phyloP scores from a whole-genome alignment of 2,888 invertebrate genomes.

The Phortica magna region DNA sequence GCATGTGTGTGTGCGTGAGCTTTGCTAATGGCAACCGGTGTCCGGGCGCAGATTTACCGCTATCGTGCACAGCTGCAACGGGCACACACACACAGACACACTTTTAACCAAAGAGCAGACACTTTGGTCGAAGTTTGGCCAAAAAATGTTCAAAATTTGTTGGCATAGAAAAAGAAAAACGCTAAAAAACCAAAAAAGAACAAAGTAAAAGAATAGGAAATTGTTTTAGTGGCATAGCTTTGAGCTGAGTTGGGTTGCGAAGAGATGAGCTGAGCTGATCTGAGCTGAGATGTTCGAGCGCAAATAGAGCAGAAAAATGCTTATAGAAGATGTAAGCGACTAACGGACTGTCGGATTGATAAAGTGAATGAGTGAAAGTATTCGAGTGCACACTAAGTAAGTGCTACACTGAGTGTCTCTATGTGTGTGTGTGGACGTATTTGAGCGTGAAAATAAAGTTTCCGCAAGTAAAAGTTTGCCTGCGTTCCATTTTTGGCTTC shows the following conservation, averaged over 20 bases:
- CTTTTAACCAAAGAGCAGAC: not conserved
- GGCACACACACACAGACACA: not conserved
- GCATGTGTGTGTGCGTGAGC: not conserved
- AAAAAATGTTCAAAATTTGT: constrained; percentile 7
- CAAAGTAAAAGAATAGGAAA: constrained; percentile 21
- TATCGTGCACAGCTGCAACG: not conserved
- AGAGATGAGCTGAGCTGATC: constrained; percentile 44
- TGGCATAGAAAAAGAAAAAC: not conserved
- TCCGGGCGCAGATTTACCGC: not conserved
- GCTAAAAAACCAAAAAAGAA: not conserved
- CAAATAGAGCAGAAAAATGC: constrained; percentile 70
- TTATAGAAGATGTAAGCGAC: constrained; percentile 12
- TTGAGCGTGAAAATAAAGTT: not conserved
- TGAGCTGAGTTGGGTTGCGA: constrained; percentile 44
- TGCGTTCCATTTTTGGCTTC: not conserved
- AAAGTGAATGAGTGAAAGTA: not conserved
- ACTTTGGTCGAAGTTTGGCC: not conserved
- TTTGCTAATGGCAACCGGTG: not conserved
- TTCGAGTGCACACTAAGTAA: not conserved
- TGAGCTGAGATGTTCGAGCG: constrained; percentile 58
- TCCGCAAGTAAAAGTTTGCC: constrained; percentile 11
- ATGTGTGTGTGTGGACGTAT: not conserved
- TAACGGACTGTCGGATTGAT: not conserved
- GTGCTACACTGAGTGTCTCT: not conserved
- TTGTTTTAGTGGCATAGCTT: constrained; percentile 21